These are phyloP conservation scores for Pachyrhynchus sulphureomaculatus DNA, from an alignment of 1,140 invertebrate species.

Conservation along the genomic window DNA sequence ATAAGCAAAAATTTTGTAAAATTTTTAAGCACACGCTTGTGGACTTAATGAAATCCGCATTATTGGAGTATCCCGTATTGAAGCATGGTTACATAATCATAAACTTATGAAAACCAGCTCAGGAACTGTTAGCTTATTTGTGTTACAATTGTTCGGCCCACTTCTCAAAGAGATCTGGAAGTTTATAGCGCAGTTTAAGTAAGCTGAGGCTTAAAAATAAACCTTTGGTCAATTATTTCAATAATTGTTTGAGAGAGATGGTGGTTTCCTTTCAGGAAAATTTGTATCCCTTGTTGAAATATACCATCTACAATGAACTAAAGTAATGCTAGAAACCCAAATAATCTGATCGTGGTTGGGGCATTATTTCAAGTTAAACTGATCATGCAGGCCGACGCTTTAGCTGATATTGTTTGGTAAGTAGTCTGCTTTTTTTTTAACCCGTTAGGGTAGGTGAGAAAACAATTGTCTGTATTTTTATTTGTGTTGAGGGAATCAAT, in stretches of 20 bases:
- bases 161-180: constrained; percentile 81
- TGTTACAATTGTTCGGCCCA: constrained; percentile 85
- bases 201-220: constrained; percentile 94
- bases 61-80: constrained; percentile 78
- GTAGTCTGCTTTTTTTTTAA: too few relatives aligned
- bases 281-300: constrained; percentile 81
- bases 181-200: constrained; percentile 84
- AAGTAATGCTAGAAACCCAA: constrained; percentile 86
- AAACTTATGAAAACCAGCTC: constrained; percentile 88
- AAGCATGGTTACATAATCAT: constrained; percentile 94
- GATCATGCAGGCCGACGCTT: constrained; percentile 71
- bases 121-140: constrained; percentile 88
- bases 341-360: constrained; percentile 87
- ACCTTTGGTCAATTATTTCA: constrained; percentile 84
- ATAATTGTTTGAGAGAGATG: constrained; percentile 82
- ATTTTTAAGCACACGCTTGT: constrained; percentile 77
- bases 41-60: constrained; percentile 85
- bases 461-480: too few relatives aligned
- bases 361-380: constrained; percentile 81
- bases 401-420: constrained; percentile 78
- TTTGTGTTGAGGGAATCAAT: too few relatives aligned
- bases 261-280: constrained; percentile 78
- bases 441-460: too few relatives aligned
- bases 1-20: constrained; percentile 87
- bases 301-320: constrained; percentile 95